Evolutionary conservation across 1,140 invertebrate genomes (phyloP).

Genomic region (Cardiocondyla obscurior): DNA sequence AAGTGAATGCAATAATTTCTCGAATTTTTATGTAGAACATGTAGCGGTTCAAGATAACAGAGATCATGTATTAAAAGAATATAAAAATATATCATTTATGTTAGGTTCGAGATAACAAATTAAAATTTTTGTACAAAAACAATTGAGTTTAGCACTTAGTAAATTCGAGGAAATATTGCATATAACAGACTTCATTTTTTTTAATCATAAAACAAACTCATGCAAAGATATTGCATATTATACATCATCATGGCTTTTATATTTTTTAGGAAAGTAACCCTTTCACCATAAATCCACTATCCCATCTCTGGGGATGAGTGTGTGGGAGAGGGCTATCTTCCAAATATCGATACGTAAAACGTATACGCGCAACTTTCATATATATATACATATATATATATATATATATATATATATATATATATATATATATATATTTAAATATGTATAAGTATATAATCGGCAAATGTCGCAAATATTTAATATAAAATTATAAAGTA

Average conservation of each 20-base stretch:
- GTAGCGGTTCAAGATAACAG: not conserved
- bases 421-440: not conserved
- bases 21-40: not conserved
- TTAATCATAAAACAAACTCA: constrained; percentile 4
- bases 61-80: not conserved
- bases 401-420: not conserved
- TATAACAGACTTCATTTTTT: not conserved
- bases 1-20: not conserved
- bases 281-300: constrained; percentile 82
- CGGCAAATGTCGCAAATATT: constrained; percentile 60
- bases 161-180: constrained; percentile 10
- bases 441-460: constrained; percentile 14
- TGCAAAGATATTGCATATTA: constrained; percentile 36
- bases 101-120: not conserved
- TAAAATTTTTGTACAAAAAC: not conserved
- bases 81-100: too few relatives aligned
- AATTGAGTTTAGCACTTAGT: not conserved
- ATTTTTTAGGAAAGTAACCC: constrained; percentile 72
- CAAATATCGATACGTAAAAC: constrained; percentile 49
- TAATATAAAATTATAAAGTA: constrained; percentile 61
- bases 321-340: constrained; percentile 78
- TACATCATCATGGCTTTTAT: constrained; percentile 11
- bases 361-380: constrained; percentile 41
- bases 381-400: constrained; percentile 26
- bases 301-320: constrained; percentile 79